phyloP scores from a whole-genome alignment of 2,797 vertebrate genomes.

The Novumbra hubbsi region DNA sequence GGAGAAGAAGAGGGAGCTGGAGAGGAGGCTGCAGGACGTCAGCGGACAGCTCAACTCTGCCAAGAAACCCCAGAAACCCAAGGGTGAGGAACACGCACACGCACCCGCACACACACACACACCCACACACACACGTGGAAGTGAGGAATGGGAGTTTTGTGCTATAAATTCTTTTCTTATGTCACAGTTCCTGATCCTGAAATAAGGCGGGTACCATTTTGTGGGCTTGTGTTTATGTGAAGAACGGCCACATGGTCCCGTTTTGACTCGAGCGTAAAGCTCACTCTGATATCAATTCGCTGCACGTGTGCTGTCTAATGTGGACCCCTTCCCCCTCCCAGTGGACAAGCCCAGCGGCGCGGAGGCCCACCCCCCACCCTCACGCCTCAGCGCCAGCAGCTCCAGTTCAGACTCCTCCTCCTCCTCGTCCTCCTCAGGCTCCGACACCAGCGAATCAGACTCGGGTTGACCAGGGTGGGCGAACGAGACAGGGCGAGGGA shows the following conservation, averaged over 20 bases:
- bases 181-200: too few relatives aligned
- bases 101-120: not conserved
- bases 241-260: too few relatives aligned
- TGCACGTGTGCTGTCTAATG: not conserved
- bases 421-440: constrained; percentile 86
- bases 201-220: too few relatives aligned
- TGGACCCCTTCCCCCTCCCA: constrained; percentile 41
- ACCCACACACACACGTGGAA: not conserved
- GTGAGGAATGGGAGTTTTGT: not conserved
- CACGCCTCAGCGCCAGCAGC: constrained; percentile 90
- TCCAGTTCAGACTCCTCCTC: constrained; percentile 89
- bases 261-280: too few relatives aligned
- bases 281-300: too few relatives aligned
- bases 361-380: constrained; percentile 68
- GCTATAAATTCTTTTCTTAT: too few relatives aligned
- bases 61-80: constrained; percentile 87
- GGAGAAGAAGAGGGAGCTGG: constrained; percentile 90
- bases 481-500: constrained; percentile 18
- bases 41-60: constrained; percentile 90
- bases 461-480: constrained; percentile 70
- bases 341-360: constrained; percentile 79
- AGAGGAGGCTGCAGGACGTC: constrained; percentile 88
- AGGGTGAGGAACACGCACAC: constrained; percentile 68
- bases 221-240: too few relatives aligned
- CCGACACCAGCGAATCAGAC: constrained; percentile 92